phyloP scores from a whole-genome alignment of 2,113 vertebrate species.

The Pseudopipra pipra region DNA sequence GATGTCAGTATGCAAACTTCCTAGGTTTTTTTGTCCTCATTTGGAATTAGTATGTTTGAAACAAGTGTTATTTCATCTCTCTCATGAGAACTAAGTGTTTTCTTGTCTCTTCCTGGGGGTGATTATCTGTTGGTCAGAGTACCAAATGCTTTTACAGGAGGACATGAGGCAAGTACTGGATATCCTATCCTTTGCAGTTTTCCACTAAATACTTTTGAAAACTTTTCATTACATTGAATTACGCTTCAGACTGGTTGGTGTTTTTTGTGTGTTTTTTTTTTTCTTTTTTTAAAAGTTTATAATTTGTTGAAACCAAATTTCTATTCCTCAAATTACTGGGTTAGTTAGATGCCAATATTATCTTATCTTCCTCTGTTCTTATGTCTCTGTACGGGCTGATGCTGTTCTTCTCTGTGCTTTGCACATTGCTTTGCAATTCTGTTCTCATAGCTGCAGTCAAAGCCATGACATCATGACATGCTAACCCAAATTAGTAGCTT shows the following conservation, averaged over 20 bases:
- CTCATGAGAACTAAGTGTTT: background rate
- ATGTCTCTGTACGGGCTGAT: background rate
- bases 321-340: background rate
- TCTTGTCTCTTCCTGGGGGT: background rate
- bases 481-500: background rate
- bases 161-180: background rate
- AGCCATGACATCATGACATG: background rate
- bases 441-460: background rate
- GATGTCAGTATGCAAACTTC: background rate
- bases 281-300: background rate
- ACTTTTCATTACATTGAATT: background rate
- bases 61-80: background rate
- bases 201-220: background rate
- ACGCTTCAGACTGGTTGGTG: background rate
- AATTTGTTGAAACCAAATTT: background rate
- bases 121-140: background rate
- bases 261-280: background rate
- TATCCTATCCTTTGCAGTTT: background rate
- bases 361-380: background rate
- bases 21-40: background rate
- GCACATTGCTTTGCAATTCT: background rate
- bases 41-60: background rate
- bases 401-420: background rate
- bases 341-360: background rate
- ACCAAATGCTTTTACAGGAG: background rate